These are phyloP conservation scores for Medauroidea extradentata DNA, from an alignment of 1,140 invertebrate genomes.

Conservation along the genomic window DNA sequence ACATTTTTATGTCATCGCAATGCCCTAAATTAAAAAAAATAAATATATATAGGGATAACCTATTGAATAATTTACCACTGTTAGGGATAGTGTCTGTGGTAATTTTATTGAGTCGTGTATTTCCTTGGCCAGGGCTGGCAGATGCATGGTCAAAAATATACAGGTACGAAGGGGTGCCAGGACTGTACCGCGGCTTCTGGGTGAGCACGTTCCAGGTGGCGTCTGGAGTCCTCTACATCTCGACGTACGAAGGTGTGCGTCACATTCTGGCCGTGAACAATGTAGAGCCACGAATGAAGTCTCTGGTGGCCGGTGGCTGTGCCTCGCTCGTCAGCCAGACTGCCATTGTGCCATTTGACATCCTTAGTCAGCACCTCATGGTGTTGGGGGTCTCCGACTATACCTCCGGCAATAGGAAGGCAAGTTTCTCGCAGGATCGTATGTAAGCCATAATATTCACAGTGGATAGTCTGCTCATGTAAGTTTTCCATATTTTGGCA, in stretches of 20 bases:
- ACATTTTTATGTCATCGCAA: too few relatives aligned
- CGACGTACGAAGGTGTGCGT: slow-evolving; percentile 89
- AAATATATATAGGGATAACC: too few relatives aligned
- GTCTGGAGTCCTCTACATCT: slow-evolving; percentile 89
- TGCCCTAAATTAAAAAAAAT: too few relatives aligned
- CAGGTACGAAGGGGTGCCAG: slow-evolving; percentile 76
- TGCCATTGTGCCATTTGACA: slow-evolving; percentile 93
- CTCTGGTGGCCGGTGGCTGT: slow-evolving; percentile 75
- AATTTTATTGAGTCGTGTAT: background rate
- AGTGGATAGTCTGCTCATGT: background rate
- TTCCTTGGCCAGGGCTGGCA: slow-evolving; percentile 58
- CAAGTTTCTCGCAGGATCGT: background rate
- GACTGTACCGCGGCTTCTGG: slow-evolving; percentile 95
- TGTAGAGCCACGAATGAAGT: slow-evolving; percentile 58
- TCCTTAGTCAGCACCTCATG: slow-evolving; percentile 96
- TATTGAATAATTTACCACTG: too few relatives aligned
- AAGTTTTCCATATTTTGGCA: too few relatives aligned
- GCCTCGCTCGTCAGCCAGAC: slow-evolving; percentile 93
- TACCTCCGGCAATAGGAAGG: slow-evolving; percentile 1
- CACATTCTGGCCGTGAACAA: slow-evolving; percentile 66
- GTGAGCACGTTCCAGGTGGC: slow-evolving; percentile 82
- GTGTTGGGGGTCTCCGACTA: slow-evolving; percentile 65
- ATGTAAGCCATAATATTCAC: background rate
- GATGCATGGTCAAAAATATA: slow-evolving; percentile 92
- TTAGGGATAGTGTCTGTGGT: too few relatives aligned